phyloP scores from a whole-genome alignment of 2,113 vertebrate genomes.

The Psittacus erithacus region DNA sequence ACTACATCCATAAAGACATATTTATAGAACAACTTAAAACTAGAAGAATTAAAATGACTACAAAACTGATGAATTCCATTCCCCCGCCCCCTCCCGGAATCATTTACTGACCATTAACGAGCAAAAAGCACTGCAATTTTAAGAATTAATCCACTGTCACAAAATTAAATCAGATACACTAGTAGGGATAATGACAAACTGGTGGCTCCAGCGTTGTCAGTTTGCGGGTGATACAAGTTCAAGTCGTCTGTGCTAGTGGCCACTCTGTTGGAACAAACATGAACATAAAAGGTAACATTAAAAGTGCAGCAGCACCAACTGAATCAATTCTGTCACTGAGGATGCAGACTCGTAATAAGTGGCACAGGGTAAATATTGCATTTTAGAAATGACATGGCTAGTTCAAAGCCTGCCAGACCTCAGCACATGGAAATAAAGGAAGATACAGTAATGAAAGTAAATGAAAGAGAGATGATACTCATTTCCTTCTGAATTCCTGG shows the following conservation, averaged over 20 bases:
- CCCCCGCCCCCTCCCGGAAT: background rate
- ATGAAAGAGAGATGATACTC: slow-evolving; percentile 31
- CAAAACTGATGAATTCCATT: slow-evolving; percentile 68
- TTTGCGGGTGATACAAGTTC: slow-evolving; percentile 72
- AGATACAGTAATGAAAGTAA: slow-evolving; percentile 23
- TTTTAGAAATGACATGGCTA: slow-evolving; percentile 16
- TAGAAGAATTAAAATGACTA: slow-evolving; percentile 72
- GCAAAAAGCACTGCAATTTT: slow-evolving; percentile 65
- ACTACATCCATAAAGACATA: slow-evolving; percentile 78
- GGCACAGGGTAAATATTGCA: background rate
- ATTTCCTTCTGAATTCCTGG: slow-evolving; percentile 37
- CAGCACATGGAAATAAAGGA: background rate
- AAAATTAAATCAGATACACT: slow-evolving; percentile 75
- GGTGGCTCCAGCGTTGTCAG: slow-evolving; percentile 60
- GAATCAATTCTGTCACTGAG: slow-evolving; percentile 33
- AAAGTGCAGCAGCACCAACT: slow-evolving; percentile 48
- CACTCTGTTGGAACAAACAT: slow-evolving; percentile 71
- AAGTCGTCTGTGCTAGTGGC: slow-evolving; percentile 69
- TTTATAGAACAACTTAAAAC: slow-evolving; percentile 79
- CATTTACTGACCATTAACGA: slow-evolving; percentile 67
- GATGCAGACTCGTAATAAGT: background rate
- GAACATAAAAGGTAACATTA: slow-evolving; percentile 69
- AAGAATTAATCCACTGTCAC: slow-evolving; percentile 67
- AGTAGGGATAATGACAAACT: slow-evolving; percentile 67
- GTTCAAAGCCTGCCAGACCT: background rate